These are phyloP conservation scores for Thecophora atra DNA, from an alignment of 2,888 invertebrate genomes.

Conservation along the genomic window DNA sequence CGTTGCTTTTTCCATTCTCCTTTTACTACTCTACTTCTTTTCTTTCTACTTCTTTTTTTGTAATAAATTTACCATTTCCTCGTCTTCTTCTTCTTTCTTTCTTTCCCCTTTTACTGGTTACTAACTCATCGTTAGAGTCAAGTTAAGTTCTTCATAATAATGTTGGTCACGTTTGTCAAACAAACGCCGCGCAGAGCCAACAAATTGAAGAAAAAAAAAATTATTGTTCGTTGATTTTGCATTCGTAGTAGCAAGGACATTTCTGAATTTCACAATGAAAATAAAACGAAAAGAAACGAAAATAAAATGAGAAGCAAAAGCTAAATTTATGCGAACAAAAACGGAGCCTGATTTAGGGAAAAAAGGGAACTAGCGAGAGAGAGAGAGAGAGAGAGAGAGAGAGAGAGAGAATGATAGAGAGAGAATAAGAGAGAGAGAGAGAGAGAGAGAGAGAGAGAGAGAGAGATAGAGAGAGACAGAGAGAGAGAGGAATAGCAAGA, in stretches of 20 bases:
- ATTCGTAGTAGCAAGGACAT: conserved; percentile 6
- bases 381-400: background rate
- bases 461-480: background rate
- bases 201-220: conserved; percentile 10
- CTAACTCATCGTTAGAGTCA: conserved; percentile 13
- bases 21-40: no score
- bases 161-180: conserved; percentile 35
- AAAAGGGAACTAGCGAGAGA: background rate
- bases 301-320: background rate
- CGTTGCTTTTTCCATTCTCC: no score
- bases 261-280: background rate
- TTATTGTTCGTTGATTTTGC: background rate
- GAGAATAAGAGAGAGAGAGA: background rate
- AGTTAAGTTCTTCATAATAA: conserved; percentile 34
- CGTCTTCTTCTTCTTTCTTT: background rate
- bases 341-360: background rate
- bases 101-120: background rate
- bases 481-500: background rate
- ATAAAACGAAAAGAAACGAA: no score
- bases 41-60: no score
- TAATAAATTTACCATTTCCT: no score
- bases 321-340: background rate
- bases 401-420: background rate
- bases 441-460: background rate
- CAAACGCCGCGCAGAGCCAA: conserved; percentile 3